Conservation (phyloP, 2,113 vertebrate species). For the Nothobranchius furzeri region DNA sequence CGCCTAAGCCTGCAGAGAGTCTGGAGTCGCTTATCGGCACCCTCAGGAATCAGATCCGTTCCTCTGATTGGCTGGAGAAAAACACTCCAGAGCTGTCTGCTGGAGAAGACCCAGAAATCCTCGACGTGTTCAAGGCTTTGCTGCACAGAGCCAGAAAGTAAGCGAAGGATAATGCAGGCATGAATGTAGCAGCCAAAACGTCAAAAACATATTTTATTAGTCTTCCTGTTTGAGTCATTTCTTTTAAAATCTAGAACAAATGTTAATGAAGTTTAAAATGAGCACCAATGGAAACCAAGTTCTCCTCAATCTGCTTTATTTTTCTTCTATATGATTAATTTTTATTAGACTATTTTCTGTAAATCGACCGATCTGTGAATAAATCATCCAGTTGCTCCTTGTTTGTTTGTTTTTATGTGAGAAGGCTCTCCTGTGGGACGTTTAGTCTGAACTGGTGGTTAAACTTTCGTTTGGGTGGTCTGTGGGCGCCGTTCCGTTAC, state of each 20-base stretch:
- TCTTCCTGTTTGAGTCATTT: too few species aligned
- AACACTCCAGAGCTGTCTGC: slow-evolving; percentile 83
- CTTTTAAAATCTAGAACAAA: too few species aligned
- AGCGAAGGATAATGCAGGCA: slow-evolving; percentile 32
- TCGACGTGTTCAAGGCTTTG: slow-evolving; percentile 85
- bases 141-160: slow-evolving; percentile 81
- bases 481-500: slow-evolving; percentile 32
- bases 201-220: slow-evolving; percentile 2
- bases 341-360: slow-evolving; percentile 24
- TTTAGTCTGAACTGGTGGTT: neutral
- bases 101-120: slow-evolving; percentile 84
- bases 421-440: too few species aligned
- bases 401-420: neutral
- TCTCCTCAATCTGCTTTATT: slow-evolving; percentile 13
- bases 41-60: slow-evolving; percentile 82
- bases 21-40: slow-evolving; percentile 82
- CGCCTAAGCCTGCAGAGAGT: slow-evolving; percentile 58
- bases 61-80: slow-evolving; percentile 85
- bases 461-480: slow-evolving; percentile 18
- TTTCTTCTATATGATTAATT: slow-evolving; percentile 42
- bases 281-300: too few species aligned
- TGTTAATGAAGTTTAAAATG: too few species aligned
- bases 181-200: slow-evolving; percentile 27
- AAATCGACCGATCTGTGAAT: slow-evolving; percentile 28
- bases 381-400: slow-evolving; percentile 21